Evolutionary conservation across 2,888 invertebrate species (phyloP).

Genomic region (Caenorhabditis wallacei): DNA sequence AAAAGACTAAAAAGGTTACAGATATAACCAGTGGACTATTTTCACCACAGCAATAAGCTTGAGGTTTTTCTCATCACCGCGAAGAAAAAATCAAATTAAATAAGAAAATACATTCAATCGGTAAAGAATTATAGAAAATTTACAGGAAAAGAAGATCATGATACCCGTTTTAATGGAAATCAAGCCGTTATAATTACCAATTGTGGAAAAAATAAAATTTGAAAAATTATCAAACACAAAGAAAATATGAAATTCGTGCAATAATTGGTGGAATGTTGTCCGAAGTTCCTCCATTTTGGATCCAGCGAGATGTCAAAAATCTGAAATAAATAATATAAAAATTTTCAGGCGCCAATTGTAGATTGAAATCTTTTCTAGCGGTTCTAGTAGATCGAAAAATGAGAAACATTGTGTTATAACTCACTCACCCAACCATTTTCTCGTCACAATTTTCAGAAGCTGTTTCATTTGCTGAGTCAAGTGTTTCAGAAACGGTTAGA

Average conservation of each 20-base stretch:
- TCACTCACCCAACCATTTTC: conserved; percentile 42
- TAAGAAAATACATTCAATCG: background rate
- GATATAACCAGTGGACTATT: background rate
- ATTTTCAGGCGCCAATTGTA: too few relatives aligned
- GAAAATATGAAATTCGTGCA: conserved; percentile 62
- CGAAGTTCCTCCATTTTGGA: conserved; percentile 52
- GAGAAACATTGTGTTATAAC: background rate
- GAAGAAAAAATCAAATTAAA: too few relatives aligned
- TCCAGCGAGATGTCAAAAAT: conserved; percentile 58
- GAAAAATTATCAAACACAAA: conserved; percentile 39
- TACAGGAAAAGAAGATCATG: background rate
- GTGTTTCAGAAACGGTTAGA: conserved; percentile 51
- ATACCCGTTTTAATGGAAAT: conserved; percentile 10
- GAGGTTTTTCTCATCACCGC: too few relatives aligned
- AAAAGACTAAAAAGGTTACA: background rate
- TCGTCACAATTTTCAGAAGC: conserved; percentile 42
- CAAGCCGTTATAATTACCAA: background rate
- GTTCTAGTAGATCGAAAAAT: conserved; percentile 30
- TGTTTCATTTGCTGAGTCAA: too few relatives aligned
- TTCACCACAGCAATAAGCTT: background rate
- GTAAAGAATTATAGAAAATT: background rate
- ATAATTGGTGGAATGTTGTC: conserved; percentile 69
- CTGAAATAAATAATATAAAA: conserved; percentile 55
- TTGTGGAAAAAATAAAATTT: background rate
- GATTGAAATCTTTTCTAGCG: background rate